Base-by-base conservation (phyloP, 2,113 vertebrate species). In the Rhadina sibilatrix region DNA sequence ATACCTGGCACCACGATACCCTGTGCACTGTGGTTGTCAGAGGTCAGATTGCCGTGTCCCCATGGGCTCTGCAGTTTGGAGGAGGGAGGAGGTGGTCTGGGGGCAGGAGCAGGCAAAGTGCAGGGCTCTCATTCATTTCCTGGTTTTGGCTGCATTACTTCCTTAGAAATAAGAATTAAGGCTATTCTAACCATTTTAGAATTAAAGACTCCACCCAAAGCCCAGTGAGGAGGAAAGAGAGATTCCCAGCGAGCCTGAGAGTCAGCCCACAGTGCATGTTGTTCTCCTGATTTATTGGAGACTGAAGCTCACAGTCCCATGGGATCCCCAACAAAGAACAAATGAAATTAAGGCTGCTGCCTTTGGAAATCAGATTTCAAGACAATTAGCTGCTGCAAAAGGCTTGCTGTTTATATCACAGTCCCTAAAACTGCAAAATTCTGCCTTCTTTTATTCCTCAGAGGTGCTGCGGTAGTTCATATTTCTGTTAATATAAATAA, bases 291-390 rank as follows among this genome's bases (percentile, higher is more conserved):
- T 92, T 65, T 86, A 77, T 64, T 90, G 65, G 53, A 89, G 76
- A 54, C 76, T 57, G 74, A 83, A 57, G 79, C 50, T 63, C 33
- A 64, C 15, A 0, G 4, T 94, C 86, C 94, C 91, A 38, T 25
- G 76, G 77, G 87, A 91, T 57, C 11, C 31, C 65, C 63, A 84
- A 57, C 44, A 87, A 91, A 93, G 80, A 93, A 91, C 93, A 94
- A 92, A 84, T 64, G 72, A 69, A 87, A 91, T 96, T 76, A 93
- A 76, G 81, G 65, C 65, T 94, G 89, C 69, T 92, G 79, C 83
- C 87, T 95, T 75, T 87, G 87, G 81, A 95, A 91, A 96, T 87
- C 87, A 46, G 81, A 89, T 84, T 93, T 91, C 77, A 79, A 87
- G 89, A 96, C 70, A 91, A 95, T 94, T 93, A 96, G 82, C 63